Conservation (phyloP, 2,113 vertebrate genomes). For the Glaucidium brasilianum region DNA sequence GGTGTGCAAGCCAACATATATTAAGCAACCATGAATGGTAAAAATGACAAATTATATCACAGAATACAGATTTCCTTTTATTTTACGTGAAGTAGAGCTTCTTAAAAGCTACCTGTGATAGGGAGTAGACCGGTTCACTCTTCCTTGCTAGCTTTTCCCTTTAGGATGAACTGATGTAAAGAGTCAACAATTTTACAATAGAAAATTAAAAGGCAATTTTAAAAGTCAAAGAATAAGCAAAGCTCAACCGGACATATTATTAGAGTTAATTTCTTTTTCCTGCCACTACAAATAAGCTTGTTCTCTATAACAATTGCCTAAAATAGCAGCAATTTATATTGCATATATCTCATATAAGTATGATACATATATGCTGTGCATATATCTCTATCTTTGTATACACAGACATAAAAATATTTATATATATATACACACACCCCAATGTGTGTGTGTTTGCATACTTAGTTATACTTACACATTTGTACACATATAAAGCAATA, state of each 20-base stretch:
- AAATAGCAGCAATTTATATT: background rate
- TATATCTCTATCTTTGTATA: background rate
- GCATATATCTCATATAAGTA: too few species aligned
- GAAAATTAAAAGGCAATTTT: background rate
- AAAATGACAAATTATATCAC: background rate
- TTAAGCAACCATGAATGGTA: background rate
- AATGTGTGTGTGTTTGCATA: background rate
- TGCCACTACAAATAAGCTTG: background rate
- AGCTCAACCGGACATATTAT: background rate
- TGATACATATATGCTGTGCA: rapidly evolving
- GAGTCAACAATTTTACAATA: background rate
- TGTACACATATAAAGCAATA: background rate
- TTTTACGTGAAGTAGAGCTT: background rate
- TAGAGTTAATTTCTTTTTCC: background rate
- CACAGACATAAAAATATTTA: background rate
- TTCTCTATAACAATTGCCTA: background rate
- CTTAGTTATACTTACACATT: background rate
- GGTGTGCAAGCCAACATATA: background rate
- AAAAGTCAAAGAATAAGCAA: background rate
- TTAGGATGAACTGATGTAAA: background rate
- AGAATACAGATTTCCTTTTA: background rate
- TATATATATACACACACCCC: rapidly evolving
- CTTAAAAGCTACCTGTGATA: background rate
- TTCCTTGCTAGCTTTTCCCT: background rate
- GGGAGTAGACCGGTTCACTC: background rate